Evolutionary conservation across 2,888 invertebrate species (phyloP), one percentile per base, ranked within the genome.

Genomic region (Hirtodrosophila confusa): DNA sequence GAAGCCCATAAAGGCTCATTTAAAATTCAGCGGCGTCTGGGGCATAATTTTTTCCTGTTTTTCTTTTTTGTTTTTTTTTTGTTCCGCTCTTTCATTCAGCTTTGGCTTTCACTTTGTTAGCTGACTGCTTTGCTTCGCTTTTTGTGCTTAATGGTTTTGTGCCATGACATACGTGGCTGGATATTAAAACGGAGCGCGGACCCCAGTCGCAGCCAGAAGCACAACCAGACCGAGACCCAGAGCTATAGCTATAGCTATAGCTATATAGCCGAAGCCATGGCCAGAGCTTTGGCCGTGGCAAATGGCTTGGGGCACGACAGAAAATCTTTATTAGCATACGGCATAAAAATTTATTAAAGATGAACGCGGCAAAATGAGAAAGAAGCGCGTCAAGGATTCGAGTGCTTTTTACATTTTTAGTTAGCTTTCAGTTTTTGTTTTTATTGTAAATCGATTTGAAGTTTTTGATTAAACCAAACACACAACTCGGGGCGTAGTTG

Each of bases 1-100:
- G 84, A 88, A 85, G 84, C 84, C 88, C 84, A 85, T 85, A 85
- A 85, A 85, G 88, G 86, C 84, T 88, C 84, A 88, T 88, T 85
- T 85, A 85, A 85, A 88, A 85, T 85, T 85, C 84, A 88, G 85
- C 88, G 88, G 88, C 86, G 84, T 85, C 84, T 85, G 80, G 84
- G 84, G 84, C 84, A 85, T 85, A 86, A 85, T 85, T 85, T 85
- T 84, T 83, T 72, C 65, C 63, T 65, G 58, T 65, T 83, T 67
- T 49, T 61, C 31, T 47, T 44, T 62, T 65, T 66, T 60, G 50
- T 48, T 6, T 45, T 49, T 56, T 45, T 55, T 35, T 53, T 56
- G 66, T 66, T 78, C 50, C 64, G 68, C 73, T 73, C 45, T 48
- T 69, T 68, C 69, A 74, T 69, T 78, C 73, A 71, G 84, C 86